These are phyloP conservation scores for Drosophila funebris DNA, from an alignment of 1,140 invertebrate genomes.

Conservation along the genomic window DNA sequence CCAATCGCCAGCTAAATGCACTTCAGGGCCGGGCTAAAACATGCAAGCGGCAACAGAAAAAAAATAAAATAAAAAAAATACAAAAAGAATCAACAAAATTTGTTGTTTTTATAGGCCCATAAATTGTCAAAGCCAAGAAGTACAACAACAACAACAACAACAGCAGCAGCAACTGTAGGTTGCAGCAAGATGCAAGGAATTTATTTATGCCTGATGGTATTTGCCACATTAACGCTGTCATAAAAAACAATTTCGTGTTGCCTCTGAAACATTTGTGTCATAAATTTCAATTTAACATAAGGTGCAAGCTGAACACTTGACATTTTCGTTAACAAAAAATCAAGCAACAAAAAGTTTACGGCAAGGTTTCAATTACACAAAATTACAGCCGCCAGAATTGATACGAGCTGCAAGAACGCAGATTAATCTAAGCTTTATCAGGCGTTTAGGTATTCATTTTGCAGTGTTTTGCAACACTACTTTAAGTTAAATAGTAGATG, in stretches of 20 bases:
- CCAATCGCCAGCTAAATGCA: slow-evolving; percentile 31
- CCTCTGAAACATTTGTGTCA: slow-evolving; percentile 54
- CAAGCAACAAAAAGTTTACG: not conserved
- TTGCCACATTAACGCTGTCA: slow-evolving; percentile 62
- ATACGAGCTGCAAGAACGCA: not conserved
- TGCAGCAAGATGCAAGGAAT: slow-evolving; percentile 32
- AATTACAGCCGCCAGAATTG: slow-evolving; percentile 6
- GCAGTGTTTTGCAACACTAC: not conserved
- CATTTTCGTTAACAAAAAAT: slow-evolving; percentile 31
- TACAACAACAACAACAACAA: slow-evolving; percentile 2
- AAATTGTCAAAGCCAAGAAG: slow-evolving; percentile 47
- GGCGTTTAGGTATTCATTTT: too few relatives aligned
- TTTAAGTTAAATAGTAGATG: too few relatives aligned
- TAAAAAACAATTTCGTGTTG: slow-evolving; percentile 66
- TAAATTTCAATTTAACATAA: slow-evolving; percentile 58
- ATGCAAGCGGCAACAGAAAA: slow-evolving; percentile 19
- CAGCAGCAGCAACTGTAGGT: not conserved
- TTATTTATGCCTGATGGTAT: slow-evolving; percentile 59
- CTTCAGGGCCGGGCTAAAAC: slow-evolving; percentile 48
- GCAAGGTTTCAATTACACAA: slow-evolving; percentile 37
- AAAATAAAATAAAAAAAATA: slow-evolving; percentile 18
- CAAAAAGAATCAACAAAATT: slow-evolving; percentile 43
- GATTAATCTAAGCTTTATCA: not conserved
- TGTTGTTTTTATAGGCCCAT: slow-evolving; percentile 59
- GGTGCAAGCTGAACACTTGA: slow-evolving; percentile 42